Conservation (phyloP, 2,888 invertebrate species). For the Acronicta alni region DNA sequence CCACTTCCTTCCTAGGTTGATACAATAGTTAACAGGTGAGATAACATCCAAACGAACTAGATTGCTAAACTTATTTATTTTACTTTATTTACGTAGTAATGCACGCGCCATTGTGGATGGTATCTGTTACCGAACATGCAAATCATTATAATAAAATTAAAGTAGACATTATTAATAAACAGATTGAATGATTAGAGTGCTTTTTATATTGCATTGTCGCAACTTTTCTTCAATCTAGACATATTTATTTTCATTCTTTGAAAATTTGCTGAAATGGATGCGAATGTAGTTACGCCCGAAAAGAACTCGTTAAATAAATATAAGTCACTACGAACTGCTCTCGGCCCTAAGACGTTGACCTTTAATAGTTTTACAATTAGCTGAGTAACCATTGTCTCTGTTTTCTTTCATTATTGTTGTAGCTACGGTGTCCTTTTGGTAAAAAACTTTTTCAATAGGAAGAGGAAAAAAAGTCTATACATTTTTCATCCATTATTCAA, state of each 20-base stretch:
- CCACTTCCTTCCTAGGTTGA: slow-evolving; percentile 69
- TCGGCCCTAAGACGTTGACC: neutral
- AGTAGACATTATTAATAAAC: too few relatives aligned
- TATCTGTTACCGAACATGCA: too few relatives aligned
- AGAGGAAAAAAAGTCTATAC: neutral
- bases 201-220: too few relatives aligned
- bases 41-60: slow-evolving; percentile 23
- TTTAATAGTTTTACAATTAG: neutral
- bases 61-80: too few relatives aligned
- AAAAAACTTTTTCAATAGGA: neutral
- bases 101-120: too few relatives aligned
- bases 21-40: slow-evolving; percentile 30
- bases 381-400: neutral
- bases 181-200: too few relatives aligned
- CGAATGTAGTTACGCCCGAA: too few relatives aligned
- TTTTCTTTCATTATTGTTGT: neutral
- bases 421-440: neutral
- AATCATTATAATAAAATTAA: too few relatives aligned
- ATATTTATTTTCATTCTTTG: too few relatives aligned
- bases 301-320: neutral
- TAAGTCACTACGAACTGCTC: neutral
- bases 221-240: too few relatives aligned
- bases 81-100: too few relatives aligned
- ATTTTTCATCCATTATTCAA: neutral
- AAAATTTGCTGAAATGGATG: too few relatives aligned